A percentile compares a stretch with the other conserved stretches of the same genome.
These are phyloP conservation scores for Nomada fabriciana DNA, from an alignment of 2,888 invertebrate species.

Conservation along the genomic window DNA sequence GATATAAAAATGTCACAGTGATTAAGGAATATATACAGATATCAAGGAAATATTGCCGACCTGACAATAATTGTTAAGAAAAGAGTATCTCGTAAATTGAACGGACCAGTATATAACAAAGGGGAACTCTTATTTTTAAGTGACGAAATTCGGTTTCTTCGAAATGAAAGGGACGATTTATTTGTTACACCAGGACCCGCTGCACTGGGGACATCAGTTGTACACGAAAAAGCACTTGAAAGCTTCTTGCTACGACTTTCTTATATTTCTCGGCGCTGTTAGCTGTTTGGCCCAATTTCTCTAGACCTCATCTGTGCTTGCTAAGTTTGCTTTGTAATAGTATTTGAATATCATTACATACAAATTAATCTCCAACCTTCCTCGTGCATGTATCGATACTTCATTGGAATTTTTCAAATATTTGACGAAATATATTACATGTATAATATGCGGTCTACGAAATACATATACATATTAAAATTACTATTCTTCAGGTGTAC, in stretches of 20 bases:
- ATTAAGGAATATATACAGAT: no score
- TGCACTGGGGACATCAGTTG: slow-evolving; percentile 35
- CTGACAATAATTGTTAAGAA: no score
- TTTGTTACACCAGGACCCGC: slow-evolving; percentile 41
- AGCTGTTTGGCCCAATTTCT: slow-evolving; percentile 38
- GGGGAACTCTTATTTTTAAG: not conserved
- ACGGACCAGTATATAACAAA: no score
- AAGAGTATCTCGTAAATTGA: no score
- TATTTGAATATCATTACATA: not conserved
- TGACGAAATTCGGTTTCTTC: slow-evolving; percentile 20
- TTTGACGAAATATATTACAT: not conserved
- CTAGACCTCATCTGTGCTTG: not conserved
- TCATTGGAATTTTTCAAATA: no score
- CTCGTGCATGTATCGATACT: no score
- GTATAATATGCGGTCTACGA: no score
- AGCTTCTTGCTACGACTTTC: slow-evolving; percentile 30
- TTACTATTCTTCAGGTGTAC: not conserved
- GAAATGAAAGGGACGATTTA: slow-evolving; percentile 46
- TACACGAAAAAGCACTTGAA: slow-evolving; percentile 57
- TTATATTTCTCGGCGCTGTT: slow-evolving; percentile 25
- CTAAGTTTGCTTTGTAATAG: not conserved
- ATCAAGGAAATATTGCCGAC: no score
- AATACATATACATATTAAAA: not conserved
- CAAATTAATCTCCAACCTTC: no score
- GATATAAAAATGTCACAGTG: no score